phyloP scores from a whole-genome alignment of 2,888 invertebrate species.

The Dasysyrphus tricinctus region DNA sequence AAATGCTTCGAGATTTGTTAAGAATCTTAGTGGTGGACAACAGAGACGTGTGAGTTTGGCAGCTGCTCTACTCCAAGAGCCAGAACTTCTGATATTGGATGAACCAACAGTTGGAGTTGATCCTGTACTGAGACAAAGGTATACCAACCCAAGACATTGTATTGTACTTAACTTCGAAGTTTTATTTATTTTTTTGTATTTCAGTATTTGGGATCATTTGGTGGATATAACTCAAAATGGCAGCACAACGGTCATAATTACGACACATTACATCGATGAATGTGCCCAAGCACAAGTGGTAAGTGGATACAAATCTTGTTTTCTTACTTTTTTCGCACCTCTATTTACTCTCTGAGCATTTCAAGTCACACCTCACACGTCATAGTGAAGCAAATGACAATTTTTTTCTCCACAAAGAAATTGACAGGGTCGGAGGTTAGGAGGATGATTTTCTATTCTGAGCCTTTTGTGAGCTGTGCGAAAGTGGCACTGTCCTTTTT shows the following conservation, averaged over 20 bases:
- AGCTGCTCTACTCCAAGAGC: constrained; percentile 93
- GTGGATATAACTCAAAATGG: constrained; percentile 90
- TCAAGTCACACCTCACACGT: constrained; percentile 42
- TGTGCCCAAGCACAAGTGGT: constrained; percentile 92
- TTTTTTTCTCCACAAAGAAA: constrained; percentile 14
- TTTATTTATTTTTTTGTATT: constrained; percentile 76
- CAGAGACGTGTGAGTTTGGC: constrained; percentile 94
- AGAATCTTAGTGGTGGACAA: constrained; percentile 94
- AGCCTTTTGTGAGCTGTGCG: constrained; percentile 19
- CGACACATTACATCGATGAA: constrained; percentile 95
- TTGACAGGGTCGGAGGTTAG: constrained; percentile 20
- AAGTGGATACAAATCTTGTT: constrained; percentile 80
- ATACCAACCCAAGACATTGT: constrained; percentile 57
- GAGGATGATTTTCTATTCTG: constrained; percentile 17
- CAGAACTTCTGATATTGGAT: constrained; percentile 94
- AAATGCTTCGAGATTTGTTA: constrained; percentile 86
- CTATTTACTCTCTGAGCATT: constrained; percentile 35
- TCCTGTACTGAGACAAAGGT: constrained; percentile 92
- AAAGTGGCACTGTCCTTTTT: constrained; percentile 61
- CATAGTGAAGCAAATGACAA: constrained; percentile 22
- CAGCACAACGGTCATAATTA: constrained; percentile 92
- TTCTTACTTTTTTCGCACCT: constrained; percentile 36
- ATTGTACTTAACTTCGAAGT: constrained; percentile 33
- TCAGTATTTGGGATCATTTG: constrained; percentile 92
- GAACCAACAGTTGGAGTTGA: constrained; percentile 98